Conservation (phyloP, 2,888 invertebrate species). For the Drosophila phalerata region DNA sequence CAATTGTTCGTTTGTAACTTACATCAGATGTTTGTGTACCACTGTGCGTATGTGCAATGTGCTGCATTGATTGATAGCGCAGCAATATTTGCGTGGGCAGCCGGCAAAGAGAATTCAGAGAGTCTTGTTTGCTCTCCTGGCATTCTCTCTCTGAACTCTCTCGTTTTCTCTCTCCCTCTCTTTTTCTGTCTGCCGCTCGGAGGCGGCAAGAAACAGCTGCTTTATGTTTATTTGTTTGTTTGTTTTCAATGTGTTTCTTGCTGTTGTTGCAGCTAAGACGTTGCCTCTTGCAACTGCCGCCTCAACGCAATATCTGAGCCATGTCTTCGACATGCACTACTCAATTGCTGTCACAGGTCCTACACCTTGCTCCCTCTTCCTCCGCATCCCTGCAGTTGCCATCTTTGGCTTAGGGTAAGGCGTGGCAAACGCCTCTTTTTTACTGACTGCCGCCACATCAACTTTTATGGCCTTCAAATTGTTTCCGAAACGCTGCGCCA, state of each 20-base stretch:
- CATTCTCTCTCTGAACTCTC: conserved; percentile 7
- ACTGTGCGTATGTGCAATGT: conserved; percentile 44
- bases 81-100: conserved; percentile 42
- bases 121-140: conserved; percentile 25
- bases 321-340: conserved; percentile 56
- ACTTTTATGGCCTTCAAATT: conserved; percentile 81
- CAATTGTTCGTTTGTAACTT: not conserved
- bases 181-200: conserved; percentile 1
- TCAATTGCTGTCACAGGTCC: conserved; percentile 51
- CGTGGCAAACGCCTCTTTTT: conserved; percentile 59
- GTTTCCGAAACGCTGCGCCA: conserved; percentile 77
- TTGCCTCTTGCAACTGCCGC: conserved; percentile 18
- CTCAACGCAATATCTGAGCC: conserved; percentile 22
- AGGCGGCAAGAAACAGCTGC: conserved; percentile 76
- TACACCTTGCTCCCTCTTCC: conserved; percentile 18
- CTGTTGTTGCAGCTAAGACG: conserved; percentile 33
- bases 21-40: conserved; percentile 1
- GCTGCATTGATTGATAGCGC: conserved; percentile 50
- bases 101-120: conserved; percentile 45
- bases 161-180: conserved; percentile 14
- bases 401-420: conserved; percentile 1
- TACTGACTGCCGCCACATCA: conserved; percentile 74
- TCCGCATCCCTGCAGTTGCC: not conserved
- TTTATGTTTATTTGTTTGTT: conserved; percentile 77
- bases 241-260: conserved; percentile 33